Evolutionary conservation across 2,797 vertebrate species (phyloP).

Genomic region (Psittacula derbiana): DNA sequence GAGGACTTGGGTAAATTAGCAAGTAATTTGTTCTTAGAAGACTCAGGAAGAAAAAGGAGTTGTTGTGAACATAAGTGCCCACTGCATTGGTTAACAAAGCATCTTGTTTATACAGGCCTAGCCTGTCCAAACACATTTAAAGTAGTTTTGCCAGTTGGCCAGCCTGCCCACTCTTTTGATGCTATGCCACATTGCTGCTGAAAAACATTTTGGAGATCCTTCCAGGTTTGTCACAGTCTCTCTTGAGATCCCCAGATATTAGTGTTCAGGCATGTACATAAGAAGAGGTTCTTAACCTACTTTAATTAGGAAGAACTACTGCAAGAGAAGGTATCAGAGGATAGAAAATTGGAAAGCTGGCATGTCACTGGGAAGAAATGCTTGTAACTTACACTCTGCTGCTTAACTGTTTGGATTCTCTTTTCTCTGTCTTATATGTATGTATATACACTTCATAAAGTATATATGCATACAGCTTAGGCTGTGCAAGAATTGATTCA

Average conservation of each 20-base stretch:
- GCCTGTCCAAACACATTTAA: background rate
- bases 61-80: background rate
- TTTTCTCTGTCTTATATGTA: background rate
- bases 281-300: background rate
- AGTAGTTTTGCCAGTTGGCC: conserved; percentile 2
- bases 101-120: background rate
- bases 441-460: background rate
- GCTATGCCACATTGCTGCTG: background rate
- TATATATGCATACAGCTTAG: background rate
- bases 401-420: background rate
- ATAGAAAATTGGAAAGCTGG: background rate
- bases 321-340: background rate
- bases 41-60: background rate
- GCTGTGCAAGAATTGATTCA: background rate
- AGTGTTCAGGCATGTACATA: background rate
- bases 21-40: conserved; percentile 6
- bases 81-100: background rate
- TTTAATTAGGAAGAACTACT: background rate
- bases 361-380: fast-evolving
- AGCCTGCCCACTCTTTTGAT: background rate
- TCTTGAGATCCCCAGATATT: background rate
- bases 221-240: background rate
- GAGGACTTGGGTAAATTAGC: background rate
- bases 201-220: background rate
- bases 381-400: background rate